These are phyloP conservation scores for Carpatolechia fugitivella DNA, from an alignment of 2,888 invertebrate species.

Conservation along the genomic window DNA sequence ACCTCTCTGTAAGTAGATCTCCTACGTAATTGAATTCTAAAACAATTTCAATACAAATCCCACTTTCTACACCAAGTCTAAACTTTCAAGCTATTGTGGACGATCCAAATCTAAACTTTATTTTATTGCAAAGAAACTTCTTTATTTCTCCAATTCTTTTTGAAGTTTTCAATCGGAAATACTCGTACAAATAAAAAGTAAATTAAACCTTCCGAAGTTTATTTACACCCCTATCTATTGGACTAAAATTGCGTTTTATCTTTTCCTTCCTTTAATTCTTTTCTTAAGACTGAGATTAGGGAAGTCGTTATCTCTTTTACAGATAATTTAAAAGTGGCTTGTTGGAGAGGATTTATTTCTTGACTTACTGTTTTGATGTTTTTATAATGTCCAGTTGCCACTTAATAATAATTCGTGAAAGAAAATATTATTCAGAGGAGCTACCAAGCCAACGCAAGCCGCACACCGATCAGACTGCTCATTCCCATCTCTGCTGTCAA, in stretches of 20 bases:
- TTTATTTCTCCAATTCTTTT: conserved; percentile 10
- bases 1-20: too few species aligned
- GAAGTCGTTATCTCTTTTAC: conserved; percentile 44
- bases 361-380: conserved; percentile 17
- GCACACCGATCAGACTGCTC: too few species aligned
- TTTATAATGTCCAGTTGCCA: conserved; percentile 2
- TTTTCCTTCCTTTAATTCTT: conserved; percentile 27
- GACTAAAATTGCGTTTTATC: conserved; percentile 44
- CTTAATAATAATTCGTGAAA: not conserved
- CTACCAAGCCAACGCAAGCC: too few species aligned
- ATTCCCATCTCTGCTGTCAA: too few species aligned
- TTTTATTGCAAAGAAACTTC: conserved; percentile 4
- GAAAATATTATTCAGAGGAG: not conserved
- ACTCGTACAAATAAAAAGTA: conserved; percentile 33
- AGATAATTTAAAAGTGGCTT: conserved; percentile 36
- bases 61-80: not conserved
- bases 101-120: conserved; percentile 10
- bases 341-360: conserved; percentile 38
- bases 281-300: conserved; percentile 24
- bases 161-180: conserved; percentile 28
- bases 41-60: not conserved
- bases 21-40: not conserved
- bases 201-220: conserved; percentile 38
- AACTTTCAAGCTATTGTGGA: conserved; percentile 3
- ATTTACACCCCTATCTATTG: conserved; percentile 35